A percentile compares a stretch with the other conserved stretches of the same genome.
Evolutionary conservation across 2,797 vertebrate genomes (phyloP).

Genomic region (Selene dorsalis): DNA sequence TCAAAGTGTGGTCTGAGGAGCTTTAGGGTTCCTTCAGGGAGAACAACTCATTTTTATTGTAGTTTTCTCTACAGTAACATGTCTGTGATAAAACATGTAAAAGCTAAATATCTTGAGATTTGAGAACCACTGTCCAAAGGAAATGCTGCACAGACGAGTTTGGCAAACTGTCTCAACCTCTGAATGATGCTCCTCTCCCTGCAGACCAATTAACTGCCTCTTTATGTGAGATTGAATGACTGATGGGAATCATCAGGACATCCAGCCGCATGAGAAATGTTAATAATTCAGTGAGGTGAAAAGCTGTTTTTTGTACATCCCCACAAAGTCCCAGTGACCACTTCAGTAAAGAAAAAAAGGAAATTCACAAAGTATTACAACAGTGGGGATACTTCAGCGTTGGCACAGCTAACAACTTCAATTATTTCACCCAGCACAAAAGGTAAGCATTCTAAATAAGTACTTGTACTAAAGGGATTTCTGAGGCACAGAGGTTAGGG

Average conservation of each 20-base stretch:
- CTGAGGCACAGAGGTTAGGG: slow-evolving; percentile 31
- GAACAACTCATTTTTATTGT: too few species aligned
- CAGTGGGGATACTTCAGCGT: not conserved
- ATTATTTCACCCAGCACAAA: slow-evolving; percentile 40
- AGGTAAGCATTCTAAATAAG: slow-evolving; percentile 32
- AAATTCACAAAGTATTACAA: slow-evolving; percentile 8
- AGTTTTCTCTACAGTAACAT: too few species aligned
- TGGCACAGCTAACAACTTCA: slow-evolving; percentile 18
- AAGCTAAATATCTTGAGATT: too few species aligned
- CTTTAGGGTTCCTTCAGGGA: too few species aligned
- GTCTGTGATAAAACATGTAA: too few species aligned
- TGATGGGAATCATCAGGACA: slow-evolving; percentile 41
- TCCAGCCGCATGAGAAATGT: slow-evolving; percentile 47
- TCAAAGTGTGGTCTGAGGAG: too few species aligned
- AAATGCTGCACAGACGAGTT: not conserved
- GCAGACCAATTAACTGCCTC: slow-evolving; percentile 8
- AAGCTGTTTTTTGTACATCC: not conserved
- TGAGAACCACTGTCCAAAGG: too few species aligned
- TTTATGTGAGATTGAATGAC: slow-evolving; percentile 38
- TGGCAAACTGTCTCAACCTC: slow-evolving; percentile 15
- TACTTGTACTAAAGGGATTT: slow-evolving; percentile 25
- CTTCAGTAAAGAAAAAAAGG: not conserved
- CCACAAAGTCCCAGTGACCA: not conserved
- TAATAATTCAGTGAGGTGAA: slow-evolving; percentile 10
- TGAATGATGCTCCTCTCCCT: slow-evolving; percentile 31